These are phyloP conservation scores for Gouania willdenowi DNA, from an alignment of 2,797 vertebrate genomes.

Conservation along the genomic window DNA sequence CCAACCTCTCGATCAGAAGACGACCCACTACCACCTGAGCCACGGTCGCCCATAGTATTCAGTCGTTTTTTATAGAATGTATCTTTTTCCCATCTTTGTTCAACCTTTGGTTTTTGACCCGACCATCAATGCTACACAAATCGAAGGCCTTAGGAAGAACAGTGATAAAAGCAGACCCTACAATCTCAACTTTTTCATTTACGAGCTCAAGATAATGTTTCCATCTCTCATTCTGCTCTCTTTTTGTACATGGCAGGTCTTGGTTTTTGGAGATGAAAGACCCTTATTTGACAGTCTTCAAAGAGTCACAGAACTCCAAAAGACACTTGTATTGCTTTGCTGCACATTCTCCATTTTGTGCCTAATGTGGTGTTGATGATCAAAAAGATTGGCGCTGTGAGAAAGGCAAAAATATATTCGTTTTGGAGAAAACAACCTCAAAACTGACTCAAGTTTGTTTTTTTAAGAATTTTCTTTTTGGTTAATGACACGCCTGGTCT, in stretches of 20 bases:
- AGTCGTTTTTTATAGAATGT: no score
- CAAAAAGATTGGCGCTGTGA: slow-evolving; percentile 56
- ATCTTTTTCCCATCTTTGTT: slow-evolving; percentile 8
- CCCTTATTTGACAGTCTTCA: slow-evolving; percentile 77
- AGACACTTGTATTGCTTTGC: slow-evolving; percentile 63
- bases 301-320: slow-evolving; percentile 69
- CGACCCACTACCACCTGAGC: no score
- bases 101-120: slow-evolving; percentile 27
- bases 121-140: slow-evolving; percentile 20
- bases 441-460: slow-evolving; percentile 11
- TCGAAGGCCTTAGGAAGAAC: slow-evolving; percentile 32
- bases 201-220: slow-evolving; percentile 38
- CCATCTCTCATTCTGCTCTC: slow-evolving; percentile 43
- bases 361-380: slow-evolving; percentile 66
- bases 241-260: slow-evolving; percentile 59
- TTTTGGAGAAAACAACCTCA: slow-evolving; percentile 58
- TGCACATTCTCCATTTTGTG: slow-evolving; percentile 62
- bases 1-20: no score
- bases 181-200: slow-evolving; percentile 59
- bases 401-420: slow-evolving; percentile 54
- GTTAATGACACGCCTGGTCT: no score
- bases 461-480: slow-evolving; percentile 41
- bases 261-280: slow-evolving; percentile 74
- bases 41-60: no score
- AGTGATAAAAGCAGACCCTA: slow-evolving; percentile 43